Base-by-base conservation (phyloP, 2,113 vertebrate species). In the Merops nubicus region DNA sequence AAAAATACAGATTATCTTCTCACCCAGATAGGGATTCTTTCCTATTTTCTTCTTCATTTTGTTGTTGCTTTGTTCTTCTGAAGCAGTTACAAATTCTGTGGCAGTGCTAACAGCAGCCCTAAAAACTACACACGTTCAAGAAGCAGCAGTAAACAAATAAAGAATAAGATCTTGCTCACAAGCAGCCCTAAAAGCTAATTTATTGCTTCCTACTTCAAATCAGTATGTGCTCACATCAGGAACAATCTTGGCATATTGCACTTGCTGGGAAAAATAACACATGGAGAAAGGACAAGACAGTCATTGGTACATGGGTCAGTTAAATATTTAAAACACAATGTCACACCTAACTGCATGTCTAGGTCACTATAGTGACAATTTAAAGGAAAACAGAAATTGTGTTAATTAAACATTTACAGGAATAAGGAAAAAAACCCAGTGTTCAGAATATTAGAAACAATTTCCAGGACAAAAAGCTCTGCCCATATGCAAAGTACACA, bases 201-300 rank as follows among this genome's bases (percentile, higher is more conserved):
- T 63, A 88, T 85, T 82, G 81, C 74, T 85, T 96, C 78, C 89
- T 68, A 45, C 48, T 89, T 85, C 62, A 53, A 60, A 82, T 53
- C 57, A 53, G n/a, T 72, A 36, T 17, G 36, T 68, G 67, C 15
- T 95, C 62, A 68, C 74, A 79, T 64, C 74, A 89, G 91, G 65
- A 89, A 16, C 11, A 33, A 88, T n/a, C 36, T 9, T 45, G 53
- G 48, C 70, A 42, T 73, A 43, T 56, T 8, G 3, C n/a, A 23
- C 69, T 76, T 43, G 20, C 84, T 69, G 85, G 67, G 81, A 92
- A 94, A 87, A 92, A 85, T 15, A 92, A 91, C 51, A 87, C 29
- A 73, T 9, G 33, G 70, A 76, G 54, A 50, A 87, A 70, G 38
- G 40, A 81, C 47, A 84, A 89, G 56, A 56, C 15, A 15, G 22